Evolutionary conservation across 2,113 vertebrate genomes (phyloP).

Genomic region (Petromus typicus): DNA sequence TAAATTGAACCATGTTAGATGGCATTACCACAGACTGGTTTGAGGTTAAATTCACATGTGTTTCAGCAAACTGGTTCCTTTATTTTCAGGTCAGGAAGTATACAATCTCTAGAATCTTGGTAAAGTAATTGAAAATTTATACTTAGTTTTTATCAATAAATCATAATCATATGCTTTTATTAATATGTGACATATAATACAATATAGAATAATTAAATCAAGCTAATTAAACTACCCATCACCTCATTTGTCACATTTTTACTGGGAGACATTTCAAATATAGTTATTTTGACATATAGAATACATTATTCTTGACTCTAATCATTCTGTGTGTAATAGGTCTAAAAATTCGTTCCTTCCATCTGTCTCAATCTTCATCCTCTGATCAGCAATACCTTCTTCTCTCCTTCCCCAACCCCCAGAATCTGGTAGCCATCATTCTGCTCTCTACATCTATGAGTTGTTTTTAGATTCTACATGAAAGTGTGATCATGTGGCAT

Average conservation of each 20-base stretch:
- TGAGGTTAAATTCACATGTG: constrained; percentile 21
- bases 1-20: constrained; percentile 6
- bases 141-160: background rate
- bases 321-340: background rate
- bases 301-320: background rate
- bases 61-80: constrained; percentile 36
- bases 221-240: background rate
- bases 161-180: background rate
- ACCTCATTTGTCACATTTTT: background rate
- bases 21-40: background rate
- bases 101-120: constrained; percentile 40
- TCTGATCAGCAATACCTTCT: background rate
- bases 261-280: background rate
- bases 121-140: background rate
- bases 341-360: background rate
- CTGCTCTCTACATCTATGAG: background rate
- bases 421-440: background rate
- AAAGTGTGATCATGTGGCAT: background rate
- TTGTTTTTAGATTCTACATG: background rate
- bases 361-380: background rate
- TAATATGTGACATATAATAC: background rate
- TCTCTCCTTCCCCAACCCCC: accelerated
- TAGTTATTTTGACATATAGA: background rate
- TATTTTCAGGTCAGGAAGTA: constrained; percentile 32
- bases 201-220: background rate